Base-by-base conservation (phyloP, 2,888 invertebrate genomes). In the Oeneis ivallda region DNA sequence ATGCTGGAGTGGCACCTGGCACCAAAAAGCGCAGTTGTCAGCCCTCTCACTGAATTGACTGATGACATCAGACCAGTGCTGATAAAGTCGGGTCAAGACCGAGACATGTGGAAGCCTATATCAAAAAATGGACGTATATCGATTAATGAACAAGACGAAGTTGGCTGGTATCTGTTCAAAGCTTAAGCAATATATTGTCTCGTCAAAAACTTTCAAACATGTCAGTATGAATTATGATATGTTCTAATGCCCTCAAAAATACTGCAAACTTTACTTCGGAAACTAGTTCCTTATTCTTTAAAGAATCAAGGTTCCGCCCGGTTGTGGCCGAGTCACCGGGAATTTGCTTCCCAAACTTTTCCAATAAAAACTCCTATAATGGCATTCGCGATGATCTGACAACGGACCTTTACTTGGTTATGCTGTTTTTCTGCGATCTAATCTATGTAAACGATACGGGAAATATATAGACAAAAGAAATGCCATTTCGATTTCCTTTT, bases 351-450 rank as follows among this genome's bases (percentile, higher is more conserved):
- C 43, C 49, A 70, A 84, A 84, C 76, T 84, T 84, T 83, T 81
- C 81, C 77, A 84, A 84, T 84, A 84, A 83, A 84, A 81, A 77
- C 75, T 80, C 75, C 50, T 69, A 72, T 78, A 80, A 80, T 79
- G 72, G 71, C 72, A 67, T 74, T 70, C 74, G 73, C 74, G 75
- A 77, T 76, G 71, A 69, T 70, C 70, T 74, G 72, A 74, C 73
- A 75, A 65, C 64, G 57, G 26, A 47, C 53, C 64, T 66, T 71
- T 69, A 69, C 67, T 62, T 62, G 63, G 17, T 56, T 56, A 56
- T 13, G 39, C 7, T 56, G 39, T 13, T 39, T 39, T 39, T 17
- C 52, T 19, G 13, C 6, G 15, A 39, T 19, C 39, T 32, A 9
- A 53, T n/a, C 39, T 39, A 39, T 17, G 4, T 52, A n/a, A 52